A percentile compares a stretch with the other conserved stretches of the same genome.
Evolutionary conservation across 2,888 invertebrate genomes (phyloP).

Genomic region (Bugulina stolonifera): DNA sequence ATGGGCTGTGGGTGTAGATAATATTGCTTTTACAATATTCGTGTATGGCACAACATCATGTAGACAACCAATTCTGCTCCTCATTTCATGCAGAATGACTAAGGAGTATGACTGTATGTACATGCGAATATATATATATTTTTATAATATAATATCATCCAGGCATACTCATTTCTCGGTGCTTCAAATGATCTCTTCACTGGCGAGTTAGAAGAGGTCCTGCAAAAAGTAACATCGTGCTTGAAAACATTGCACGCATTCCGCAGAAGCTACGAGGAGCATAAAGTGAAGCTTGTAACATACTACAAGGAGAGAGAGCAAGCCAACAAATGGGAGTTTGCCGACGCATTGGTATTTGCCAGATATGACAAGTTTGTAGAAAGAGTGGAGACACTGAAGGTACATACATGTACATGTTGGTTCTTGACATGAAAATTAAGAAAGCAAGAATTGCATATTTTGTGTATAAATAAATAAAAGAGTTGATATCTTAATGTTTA

Average conservation of each 20-base stretch:
- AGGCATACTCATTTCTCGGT: conserved; percentile 59
- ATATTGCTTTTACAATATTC: too few relatives aligned
- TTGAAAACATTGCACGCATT: conserved; percentile 43
- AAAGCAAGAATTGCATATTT: too few relatives aligned
- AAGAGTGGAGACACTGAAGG: conserved; percentile 47
- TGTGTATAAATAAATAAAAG: too few relatives aligned
- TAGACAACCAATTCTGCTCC: too few relatives aligned
- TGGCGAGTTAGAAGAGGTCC: conserved; percentile 87
- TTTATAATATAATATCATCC: too few relatives aligned
- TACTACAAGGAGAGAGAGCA: conserved; percentile 50
- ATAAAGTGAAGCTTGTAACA: conserved; percentile 47
- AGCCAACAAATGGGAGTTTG: conserved; percentile 51
- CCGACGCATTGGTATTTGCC: conserved; percentile 51
- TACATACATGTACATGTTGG: conserved; percentile 56
- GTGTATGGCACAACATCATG: too few relatives aligned
- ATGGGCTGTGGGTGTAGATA: too few relatives aligned
- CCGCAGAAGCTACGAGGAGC: conserved; percentile 46
- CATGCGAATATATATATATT: too few relatives aligned
- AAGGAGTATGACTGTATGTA: too few relatives aligned
- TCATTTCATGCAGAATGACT: too few relatives aligned
- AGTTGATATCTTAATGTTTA: too few relatives aligned
- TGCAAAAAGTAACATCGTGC: conserved; percentile 64
- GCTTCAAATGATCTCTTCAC: conserved; percentile 89
- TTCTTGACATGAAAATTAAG: too few relatives aligned
- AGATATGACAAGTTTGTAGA: conserved; percentile 50